phyloP scores from a whole-genome alignment of 2,113 vertebrate genomes.

The Todiramphus chloris region DNA sequence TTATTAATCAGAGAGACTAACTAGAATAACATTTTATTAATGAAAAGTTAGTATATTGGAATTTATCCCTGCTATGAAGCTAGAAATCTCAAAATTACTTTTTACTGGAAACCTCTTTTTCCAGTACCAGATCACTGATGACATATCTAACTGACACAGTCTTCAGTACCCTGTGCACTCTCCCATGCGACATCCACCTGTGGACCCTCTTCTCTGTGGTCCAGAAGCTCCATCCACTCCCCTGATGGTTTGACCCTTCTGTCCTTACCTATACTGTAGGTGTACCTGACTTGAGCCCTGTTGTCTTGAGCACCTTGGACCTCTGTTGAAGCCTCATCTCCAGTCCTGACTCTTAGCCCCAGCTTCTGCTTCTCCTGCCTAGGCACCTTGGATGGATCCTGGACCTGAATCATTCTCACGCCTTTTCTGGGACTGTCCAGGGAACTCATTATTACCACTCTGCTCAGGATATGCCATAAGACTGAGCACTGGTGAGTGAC shows the following conservation, averaged over 20 bases:
- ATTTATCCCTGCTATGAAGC: neutral
- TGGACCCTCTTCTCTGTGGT: too few relatives aligned
- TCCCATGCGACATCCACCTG: neutral
- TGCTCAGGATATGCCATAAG: neutral
- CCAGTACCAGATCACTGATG: neutral
- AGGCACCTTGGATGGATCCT: neutral
- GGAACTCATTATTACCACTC: neutral
- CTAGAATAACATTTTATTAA: neutral
- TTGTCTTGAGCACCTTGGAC: neutral
- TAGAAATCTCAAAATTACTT: neutral
- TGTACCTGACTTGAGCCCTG: too few relatives aligned
- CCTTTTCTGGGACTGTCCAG: neutral
- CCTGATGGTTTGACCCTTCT: neutral
- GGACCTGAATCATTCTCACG: neutral
- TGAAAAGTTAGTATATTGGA: neutral
- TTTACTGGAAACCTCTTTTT: neutral
- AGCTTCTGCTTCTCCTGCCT: neutral
- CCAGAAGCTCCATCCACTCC: neutral
- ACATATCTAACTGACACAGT: neutral
- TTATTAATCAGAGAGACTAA: neutral
- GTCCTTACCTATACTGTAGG: rapidly evolving
- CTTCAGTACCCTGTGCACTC: neutral
- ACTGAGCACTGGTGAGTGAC: neutral
- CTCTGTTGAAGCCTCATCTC: neutral
- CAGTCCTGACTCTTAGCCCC: neutral